phyloP scores from a whole-genome alignment of 2,888 invertebrate species.

The Phaonia tiefii region DNA sequence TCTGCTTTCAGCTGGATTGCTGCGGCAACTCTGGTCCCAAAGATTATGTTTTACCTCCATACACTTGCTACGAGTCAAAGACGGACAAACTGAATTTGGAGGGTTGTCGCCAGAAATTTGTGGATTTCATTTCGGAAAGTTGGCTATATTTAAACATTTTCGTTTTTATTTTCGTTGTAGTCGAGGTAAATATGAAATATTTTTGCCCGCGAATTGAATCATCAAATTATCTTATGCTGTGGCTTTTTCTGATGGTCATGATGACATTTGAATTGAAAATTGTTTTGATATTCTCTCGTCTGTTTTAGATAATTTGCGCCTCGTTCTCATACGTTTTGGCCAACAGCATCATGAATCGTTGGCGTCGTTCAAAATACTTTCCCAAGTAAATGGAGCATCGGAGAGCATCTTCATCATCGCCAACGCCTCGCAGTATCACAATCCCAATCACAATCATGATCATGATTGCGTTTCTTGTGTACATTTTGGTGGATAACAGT shows the following conservation, averaged over 20 bases:
- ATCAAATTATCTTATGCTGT: slow-evolving; percentile 1
- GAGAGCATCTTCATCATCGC: slow-evolving; percentile 4
- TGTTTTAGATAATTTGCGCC: slow-evolving; percentile 74
- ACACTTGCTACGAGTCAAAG: slow-evolving; percentile 73
- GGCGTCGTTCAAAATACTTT: slow-evolving; percentile 78
- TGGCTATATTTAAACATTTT: slow-evolving; percentile 74
- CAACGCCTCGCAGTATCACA: slow-evolving; percentile 28
- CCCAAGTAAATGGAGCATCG: slow-evolving; percentile 70
- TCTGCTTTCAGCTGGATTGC: slow-evolving; percentile 72
- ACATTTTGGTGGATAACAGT: slow-evolving; percentile 68
- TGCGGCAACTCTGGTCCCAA: slow-evolving; percentile 74
- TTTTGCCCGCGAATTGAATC: neutral
- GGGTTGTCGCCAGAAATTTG: slow-evolving; percentile 76
- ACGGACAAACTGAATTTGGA: slow-evolving; percentile 73
- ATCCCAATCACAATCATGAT: neutral
- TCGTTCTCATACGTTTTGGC: slow-evolving; percentile 74
- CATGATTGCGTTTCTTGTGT: slow-evolving; percentile 29
- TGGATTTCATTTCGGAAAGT: slow-evolving; percentile 73
- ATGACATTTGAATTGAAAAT: no score
- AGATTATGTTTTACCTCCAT: slow-evolving; percentile 74
- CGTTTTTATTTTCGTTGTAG: slow-evolving; percentile 70
- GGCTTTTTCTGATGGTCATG: slow-evolving; percentile 17
- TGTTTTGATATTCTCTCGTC: slow-evolving; percentile 20
- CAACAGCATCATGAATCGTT: slow-evolving; percentile 77
- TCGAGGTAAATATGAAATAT: slow-evolving; percentile 71